Evolutionary conservation across 2,797 vertebrate genomes (phyloP).

Genomic region (Siniperca obscura): DNA sequence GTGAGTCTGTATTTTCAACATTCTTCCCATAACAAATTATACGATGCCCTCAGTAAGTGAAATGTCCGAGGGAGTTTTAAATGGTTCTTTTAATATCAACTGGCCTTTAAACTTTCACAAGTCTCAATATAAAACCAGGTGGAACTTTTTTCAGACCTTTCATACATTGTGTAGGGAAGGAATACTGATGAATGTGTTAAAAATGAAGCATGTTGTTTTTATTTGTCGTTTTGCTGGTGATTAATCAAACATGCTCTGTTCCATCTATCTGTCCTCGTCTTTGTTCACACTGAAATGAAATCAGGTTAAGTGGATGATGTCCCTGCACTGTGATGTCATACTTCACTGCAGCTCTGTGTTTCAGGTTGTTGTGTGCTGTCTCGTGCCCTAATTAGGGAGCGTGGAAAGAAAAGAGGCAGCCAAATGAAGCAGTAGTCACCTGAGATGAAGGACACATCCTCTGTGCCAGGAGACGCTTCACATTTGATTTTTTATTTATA

Average conservation of each 20-base stretch:
- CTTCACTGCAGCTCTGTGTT: conserved; percentile 53
- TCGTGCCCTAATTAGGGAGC: conserved; percentile 85
- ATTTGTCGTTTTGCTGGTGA: conserved; percentile 49
- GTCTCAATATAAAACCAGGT: background rate
- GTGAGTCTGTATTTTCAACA: background rate
- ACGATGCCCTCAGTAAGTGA: background rate
- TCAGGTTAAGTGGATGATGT: conserved; percentile 80
- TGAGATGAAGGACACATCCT: conserved; percentile 87
- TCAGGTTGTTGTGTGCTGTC: conserved; percentile 81
- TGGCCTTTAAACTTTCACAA: background rate
- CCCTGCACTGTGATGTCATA: conserved; percentile 68
- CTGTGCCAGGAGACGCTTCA: conserved; percentile 77
- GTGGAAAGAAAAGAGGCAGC: conserved; percentile 40
- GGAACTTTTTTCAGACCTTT: background rate
- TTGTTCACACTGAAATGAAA: conserved; percentile 81
- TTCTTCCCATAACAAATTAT: background rate
- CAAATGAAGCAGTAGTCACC: conserved; percentile 85
- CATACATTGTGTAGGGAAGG: background rate
- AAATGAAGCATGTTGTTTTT: conserved; percentile 16
- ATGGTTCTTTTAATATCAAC: background rate
- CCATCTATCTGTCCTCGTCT: conserved; percentile 62
- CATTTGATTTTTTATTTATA: conserved; percentile 86
- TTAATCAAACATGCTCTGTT: conserved; percentile 66
- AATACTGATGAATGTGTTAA: background rate
- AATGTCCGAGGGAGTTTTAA: background rate